These are phyloP conservation scores for Potamarius usumacintae DNA, from an alignment of 2,113 vertebrate genomes.

Conservation along the genomic window DNA sequence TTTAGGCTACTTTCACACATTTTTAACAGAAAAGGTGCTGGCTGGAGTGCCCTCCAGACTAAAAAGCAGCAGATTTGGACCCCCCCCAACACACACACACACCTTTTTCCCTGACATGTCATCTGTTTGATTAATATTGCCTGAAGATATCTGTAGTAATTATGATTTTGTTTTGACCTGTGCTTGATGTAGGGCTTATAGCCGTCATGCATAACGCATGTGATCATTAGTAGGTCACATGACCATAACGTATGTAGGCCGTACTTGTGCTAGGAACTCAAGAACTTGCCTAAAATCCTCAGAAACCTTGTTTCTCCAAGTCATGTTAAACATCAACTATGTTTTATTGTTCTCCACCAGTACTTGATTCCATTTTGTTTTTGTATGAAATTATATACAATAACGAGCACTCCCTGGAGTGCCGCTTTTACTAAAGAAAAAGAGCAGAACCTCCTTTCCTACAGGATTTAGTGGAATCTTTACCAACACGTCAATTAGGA, in stretches of 20 bases:
- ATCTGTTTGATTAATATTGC: background rate
- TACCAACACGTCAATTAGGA: background rate
- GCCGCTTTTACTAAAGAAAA: background rate
- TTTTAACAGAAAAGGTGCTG: background rate
- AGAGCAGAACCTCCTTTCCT: background rate
- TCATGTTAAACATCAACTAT: background rate
- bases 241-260: background rate
- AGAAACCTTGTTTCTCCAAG: background rate
- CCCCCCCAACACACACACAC: too few relatives aligned
- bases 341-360: background rate
- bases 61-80: background rate
- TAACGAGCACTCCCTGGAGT: background rate
- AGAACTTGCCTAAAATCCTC: background rate
- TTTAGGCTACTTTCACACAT: background rate
- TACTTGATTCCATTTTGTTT: background rate
- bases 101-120: too few relatives aligned
- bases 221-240: background rate
- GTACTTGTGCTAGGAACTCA: background rate
- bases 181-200: background rate
- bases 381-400: background rate
- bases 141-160: background rate
- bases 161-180: background rate
- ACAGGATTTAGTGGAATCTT: background rate
- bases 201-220: background rate
- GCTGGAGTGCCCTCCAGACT: background rate